These are phyloP conservation scores for Pelusios castaneus DNA, from an alignment of 2,113 vertebrate species.

Conservation along the genomic window DNA sequence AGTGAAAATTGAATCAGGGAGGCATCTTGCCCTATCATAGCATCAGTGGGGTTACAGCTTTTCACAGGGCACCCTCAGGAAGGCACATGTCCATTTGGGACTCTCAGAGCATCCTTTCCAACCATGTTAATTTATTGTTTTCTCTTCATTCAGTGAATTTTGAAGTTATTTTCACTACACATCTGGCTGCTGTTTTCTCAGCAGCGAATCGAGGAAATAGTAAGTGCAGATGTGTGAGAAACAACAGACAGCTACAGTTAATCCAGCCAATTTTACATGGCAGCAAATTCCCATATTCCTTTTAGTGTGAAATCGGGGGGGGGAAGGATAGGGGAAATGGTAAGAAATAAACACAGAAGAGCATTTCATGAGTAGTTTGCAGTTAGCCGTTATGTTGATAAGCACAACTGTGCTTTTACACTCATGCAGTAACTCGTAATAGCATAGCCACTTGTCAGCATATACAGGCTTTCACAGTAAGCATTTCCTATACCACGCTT, in stretches of 20 bases:
- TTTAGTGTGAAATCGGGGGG: conserved; percentile 3
- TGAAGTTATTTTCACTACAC: conserved; percentile 45
- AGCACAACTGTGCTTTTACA: conserved; percentile 36
- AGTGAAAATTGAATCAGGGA: conserved; percentile 79
- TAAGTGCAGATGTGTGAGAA: conserved; percentile 33
- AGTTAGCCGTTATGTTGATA: conserved; percentile 28
- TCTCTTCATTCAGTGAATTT: conserved; percentile 47
- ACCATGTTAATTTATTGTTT: conserved; percentile 62
- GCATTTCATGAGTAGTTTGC: conserved; percentile 20
- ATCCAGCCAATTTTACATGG: conserved; percentile 27
- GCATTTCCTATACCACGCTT: conserved; percentile 53
- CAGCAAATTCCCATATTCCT: background rate
- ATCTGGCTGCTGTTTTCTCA: conserved; percentile 55
- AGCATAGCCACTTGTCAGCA: background rate
- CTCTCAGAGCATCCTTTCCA: conserved; percentile 36
- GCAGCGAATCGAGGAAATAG: conserved; percentile 33
- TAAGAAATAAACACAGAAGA: background rate
- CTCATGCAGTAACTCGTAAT: conserved; percentile 36
- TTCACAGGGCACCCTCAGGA: conserved; percentile 65
- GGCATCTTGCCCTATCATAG: conserved; percentile 74
- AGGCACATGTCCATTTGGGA: conserved; percentile 55
- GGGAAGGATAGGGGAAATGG: background rate
- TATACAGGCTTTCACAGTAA: conserved; percentile 59
- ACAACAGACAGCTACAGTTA: background rate
- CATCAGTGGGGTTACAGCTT: conserved; percentile 61